A percentile compares a stretch with the other conserved stretches of the same genome.
These are phyloP conservation scores for Agapornis roseicollis DNA, from an alignment of 2,113 vertebrate genomes.

Conservation along the genomic window DNA sequence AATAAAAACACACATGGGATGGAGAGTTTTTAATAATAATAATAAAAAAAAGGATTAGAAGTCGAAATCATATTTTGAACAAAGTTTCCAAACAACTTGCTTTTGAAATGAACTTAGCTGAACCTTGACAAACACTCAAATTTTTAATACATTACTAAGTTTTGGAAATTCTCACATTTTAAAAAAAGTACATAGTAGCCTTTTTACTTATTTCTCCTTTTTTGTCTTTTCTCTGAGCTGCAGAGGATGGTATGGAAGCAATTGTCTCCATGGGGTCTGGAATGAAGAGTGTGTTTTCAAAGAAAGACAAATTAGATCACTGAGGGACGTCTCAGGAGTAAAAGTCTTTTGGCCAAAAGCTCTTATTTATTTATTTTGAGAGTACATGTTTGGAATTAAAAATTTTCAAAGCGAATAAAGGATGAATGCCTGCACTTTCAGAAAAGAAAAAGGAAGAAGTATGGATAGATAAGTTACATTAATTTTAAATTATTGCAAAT, in stretches of 20 bases:
- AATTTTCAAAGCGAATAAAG: background rate
- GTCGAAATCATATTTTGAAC: background rate
- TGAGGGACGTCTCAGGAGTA: conserved; percentile 1
- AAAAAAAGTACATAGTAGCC: background rate
- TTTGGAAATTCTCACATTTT: background rate
- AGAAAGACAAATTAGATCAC: conserved; percentile 51
- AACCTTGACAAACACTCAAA: background rate
- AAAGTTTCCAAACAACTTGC: background rate
- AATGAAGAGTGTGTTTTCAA: conserved; percentile 23
- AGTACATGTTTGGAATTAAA: conserved; percentile 37
- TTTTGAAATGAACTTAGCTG: background rate
- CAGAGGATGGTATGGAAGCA: conserved; percentile 17
- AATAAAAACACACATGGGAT: background rate
- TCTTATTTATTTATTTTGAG: conserved; percentile 39
- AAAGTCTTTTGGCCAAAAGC: conserved; percentile 11
- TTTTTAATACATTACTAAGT: background rate
- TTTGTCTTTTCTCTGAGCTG: background rate
- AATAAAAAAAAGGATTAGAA: background rate
- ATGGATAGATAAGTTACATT: background rate
- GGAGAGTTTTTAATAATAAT: background rate
- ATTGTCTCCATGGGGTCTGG: conserved; percentile 48
- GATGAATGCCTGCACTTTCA: background rate
- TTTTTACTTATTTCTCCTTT: conserved; percentile 33
- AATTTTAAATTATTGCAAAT: background rate
- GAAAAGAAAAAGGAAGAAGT: background rate